A percentile compares a stretch with the other conserved stretches of the same genome.
Evolutionary conservation across 2,888 invertebrate genomes (phyloP).

Genomic region (Sycophila texana): DNA sequence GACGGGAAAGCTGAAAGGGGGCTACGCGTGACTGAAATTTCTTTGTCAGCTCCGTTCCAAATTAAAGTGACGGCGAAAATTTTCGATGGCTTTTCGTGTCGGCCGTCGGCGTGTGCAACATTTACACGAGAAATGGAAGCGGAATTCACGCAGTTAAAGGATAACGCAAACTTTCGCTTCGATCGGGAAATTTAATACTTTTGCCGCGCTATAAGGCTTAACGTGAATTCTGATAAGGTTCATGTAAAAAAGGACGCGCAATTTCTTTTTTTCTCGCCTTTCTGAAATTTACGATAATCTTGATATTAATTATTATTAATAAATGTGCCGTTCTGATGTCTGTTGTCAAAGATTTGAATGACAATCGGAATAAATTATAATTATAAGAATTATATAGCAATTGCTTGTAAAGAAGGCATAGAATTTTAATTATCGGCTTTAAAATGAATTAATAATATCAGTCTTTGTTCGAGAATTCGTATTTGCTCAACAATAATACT

Average conservation of each 20-base stretch:
- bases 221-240: not conserved
- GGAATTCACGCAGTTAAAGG: not conserved
- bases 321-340: no score
- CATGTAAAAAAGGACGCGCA: not conserved
- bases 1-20: conserved; percentile 61
- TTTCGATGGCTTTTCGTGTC: conserved; percentile 1
- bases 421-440: no score
- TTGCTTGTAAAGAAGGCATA: no score
- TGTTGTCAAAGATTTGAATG: no score
- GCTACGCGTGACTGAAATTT: conserved; percentile 70
- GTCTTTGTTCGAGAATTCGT: no score
- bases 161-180: not conserved
- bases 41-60: conserved; percentile 36
- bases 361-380: no score
- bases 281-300: not conserved
- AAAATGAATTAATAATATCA: no score
- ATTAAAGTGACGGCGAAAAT: conserved; percentile 9
- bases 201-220: not conserved
- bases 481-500: no score
- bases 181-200: not conserved
- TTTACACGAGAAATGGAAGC: not conserved
- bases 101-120: not conserved
- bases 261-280: not conserved
- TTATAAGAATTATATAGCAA: no score
- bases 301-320: no score